phyloP scores from a whole-genome alignment of 2,888 invertebrate species.

The Brenthis hecate region DNA sequence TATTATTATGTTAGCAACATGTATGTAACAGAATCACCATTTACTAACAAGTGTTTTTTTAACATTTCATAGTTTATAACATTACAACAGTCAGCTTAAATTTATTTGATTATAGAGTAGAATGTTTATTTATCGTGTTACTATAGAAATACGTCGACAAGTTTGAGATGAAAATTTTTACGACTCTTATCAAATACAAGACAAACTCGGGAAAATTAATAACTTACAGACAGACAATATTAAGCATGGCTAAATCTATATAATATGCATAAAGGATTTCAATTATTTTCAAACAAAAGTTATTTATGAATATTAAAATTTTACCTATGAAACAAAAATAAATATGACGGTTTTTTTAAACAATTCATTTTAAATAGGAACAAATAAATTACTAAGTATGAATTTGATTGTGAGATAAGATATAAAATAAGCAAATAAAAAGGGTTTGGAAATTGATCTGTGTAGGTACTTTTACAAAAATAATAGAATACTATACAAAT shows the following conservation, averaged over 20 bases:
- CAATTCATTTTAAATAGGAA: too few relatives aligned
- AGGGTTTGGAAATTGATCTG: not conserved
- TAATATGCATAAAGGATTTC: not conserved
- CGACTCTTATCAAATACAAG: not conserved
- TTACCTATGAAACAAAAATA: too few relatives aligned
- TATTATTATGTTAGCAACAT: not conserved
- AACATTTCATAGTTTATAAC: conserved; percentile 18
- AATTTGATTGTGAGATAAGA: too few relatives aligned
- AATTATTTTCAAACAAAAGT: too few relatives aligned
- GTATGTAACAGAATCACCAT: conserved; percentile 18
- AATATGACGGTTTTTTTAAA: too few relatives aligned
- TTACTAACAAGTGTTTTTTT: conserved; percentile 10
- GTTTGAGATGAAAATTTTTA: conserved; percentile 6
- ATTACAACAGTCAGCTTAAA: conserved; percentile 21
- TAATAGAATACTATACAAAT: conserved; percentile 39
- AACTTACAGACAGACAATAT: conserved; percentile 3
- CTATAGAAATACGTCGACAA: conserved; percentile 4
- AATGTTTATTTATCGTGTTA: conserved; percentile 8
- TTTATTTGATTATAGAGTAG: conserved; percentile 5
- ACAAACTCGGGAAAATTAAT: not conserved
- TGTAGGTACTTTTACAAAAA: conserved; percentile 16
- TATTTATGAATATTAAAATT: too few relatives aligned
- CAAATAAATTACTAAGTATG: too few relatives aligned
- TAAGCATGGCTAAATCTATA: not conserved
- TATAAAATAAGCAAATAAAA: not conserved